These are phyloP conservation scores for Vimba vimba DNA, from an alignment of 2,113 vertebrate species.

Conservation along the genomic window DNA sequence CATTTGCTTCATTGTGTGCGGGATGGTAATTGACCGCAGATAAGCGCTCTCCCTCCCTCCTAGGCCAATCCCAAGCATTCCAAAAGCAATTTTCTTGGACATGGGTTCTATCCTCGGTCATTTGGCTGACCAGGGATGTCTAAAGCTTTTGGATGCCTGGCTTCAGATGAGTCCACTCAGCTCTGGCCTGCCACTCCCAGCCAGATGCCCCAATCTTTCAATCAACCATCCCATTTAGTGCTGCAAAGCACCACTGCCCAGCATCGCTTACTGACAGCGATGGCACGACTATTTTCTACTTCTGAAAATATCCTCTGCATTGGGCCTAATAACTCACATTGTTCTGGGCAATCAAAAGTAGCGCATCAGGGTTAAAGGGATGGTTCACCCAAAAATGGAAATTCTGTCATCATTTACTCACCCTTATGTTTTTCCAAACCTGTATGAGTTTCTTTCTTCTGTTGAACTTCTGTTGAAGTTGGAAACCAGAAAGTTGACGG, in stretches of 20 bases:
- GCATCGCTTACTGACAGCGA: constrained; percentile 60
- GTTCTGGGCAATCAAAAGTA: neutral
- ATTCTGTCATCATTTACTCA: too few relatives aligned
- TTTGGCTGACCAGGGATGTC: constrained; percentile 59
- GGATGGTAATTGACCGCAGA: constrained; percentile 75
- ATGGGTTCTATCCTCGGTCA: constrained; percentile 61
- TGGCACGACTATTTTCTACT: constrained; percentile 44
- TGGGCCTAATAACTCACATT: constrained; percentile 6
- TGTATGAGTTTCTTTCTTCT: too few relatives aligned
- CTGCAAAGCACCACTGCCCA: constrained; percentile 70
- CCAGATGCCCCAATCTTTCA: constrained; percentile 73
- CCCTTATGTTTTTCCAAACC: too few relatives aligned
- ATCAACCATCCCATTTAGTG: constrained; percentile 72
- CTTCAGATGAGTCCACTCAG: constrained; percentile 58
- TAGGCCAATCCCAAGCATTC: constrained; percentile 58
- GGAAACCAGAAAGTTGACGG: too few relatives aligned
- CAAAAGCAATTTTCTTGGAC: constrained; percentile 69
- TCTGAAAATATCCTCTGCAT: constrained; percentile 13
- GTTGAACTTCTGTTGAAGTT: too few relatives aligned
- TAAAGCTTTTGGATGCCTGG: constrained; percentile 65
- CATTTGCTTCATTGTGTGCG: constrained; percentile 73
- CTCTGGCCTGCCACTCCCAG: constrained; percentile 65
- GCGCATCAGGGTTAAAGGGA: neutral
- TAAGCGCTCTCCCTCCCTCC: constrained; percentile 66
- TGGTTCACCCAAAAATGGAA: too few relatives aligned